Evolutionary conservation across 2,888 invertebrate species (phyloP).

Genomic region (Amiota communis): DNA sequence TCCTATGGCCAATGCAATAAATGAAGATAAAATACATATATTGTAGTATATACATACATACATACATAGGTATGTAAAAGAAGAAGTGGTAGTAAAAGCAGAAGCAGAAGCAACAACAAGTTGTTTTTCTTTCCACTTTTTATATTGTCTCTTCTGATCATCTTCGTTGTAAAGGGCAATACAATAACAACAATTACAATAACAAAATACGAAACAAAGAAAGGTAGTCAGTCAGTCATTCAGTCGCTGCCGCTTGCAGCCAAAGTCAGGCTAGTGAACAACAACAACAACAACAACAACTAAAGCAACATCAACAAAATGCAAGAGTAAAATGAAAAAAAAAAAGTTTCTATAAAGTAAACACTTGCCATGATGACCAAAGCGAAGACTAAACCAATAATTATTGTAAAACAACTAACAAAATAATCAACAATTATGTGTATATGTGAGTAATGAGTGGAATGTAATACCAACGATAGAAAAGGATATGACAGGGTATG

Average conservation of each 20-base stretch:
- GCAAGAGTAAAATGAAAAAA: neutral
- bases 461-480: too few relatives aligned
- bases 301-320: neutral
- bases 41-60: too few relatives aligned
- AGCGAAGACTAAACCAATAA: neutral
- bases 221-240: neutral
- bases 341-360: conserved; percentile 5
- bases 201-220: conserved; percentile 3
- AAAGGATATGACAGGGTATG: too few relatives aligned
- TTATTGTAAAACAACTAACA: too few relatives aligned
- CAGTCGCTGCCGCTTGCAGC: neutral
- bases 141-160: neutral
- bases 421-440: too few relatives aligned
- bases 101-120: conserved; percentile 1
- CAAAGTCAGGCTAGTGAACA: neutral
- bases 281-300: neutral
- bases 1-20: too few relatives aligned
- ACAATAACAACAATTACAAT: neutral
- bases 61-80: too few relatives aligned
- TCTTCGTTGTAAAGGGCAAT: neutral
- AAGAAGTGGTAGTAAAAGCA: neutral
- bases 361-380: neutral
- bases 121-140: neutral
- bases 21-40: too few relatives aligned
- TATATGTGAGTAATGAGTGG: too few relatives aligned